Evolutionary conservation across 1,140 invertebrate genomes (phyloP).

Genomic region (Scaptomyza graminum): DNA sequence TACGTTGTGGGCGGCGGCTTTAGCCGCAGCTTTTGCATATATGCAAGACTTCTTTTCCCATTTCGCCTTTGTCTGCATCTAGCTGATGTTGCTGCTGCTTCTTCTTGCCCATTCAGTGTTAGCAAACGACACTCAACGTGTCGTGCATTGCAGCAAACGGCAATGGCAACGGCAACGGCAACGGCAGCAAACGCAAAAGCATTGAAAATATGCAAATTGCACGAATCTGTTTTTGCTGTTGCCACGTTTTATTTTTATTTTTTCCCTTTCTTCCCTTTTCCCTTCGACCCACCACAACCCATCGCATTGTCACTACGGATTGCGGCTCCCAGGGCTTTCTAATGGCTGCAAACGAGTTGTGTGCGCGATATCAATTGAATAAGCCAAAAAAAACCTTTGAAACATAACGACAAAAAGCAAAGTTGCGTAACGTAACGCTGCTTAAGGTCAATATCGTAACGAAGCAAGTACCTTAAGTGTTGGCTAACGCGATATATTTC

Average conservation of each 20-base stretch:
- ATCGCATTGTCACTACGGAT: slow-evolving; percentile 4
- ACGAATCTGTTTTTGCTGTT: slow-evolving; percentile 64
- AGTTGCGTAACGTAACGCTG: slow-evolving; percentile 9
- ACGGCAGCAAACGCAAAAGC: slow-evolving; percentile 13
- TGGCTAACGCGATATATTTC: background rate
- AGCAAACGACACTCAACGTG: slow-evolving; percentile 56
- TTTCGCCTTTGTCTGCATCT: background rate
- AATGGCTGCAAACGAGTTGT: slow-evolving; percentile 21
- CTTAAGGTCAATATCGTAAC: too few species aligned
- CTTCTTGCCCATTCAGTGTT: slow-evolving; percentile 48
- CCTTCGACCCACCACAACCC: background rate
- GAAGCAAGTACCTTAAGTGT: background rate
- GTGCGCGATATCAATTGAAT: slow-evolving; percentile 36
- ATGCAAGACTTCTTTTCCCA: slow-evolving; percentile 23
- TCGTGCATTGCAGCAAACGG: slow-evolving; percentile 29
- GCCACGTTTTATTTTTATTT: slow-evolving; percentile 29
- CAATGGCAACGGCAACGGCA: too few species aligned
- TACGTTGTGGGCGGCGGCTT: slow-evolving; percentile 53
- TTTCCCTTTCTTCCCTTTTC: background rate
- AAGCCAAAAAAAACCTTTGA: slow-evolving; percentile 7
- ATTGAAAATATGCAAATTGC: slow-evolving; percentile 74
- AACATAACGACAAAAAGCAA: slow-evolving; percentile 4
- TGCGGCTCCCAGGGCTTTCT: slow-evolving; percentile 4
- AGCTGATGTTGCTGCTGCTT: slow-evolving; percentile 12
- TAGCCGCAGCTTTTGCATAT: slow-evolving; percentile 55